Percentiles rank a stretch among this genome's conserved stretches.
Conservation (phyloP, 2,113 vertebrate genomes). For the Thinocorus orbignyianus region DNA sequence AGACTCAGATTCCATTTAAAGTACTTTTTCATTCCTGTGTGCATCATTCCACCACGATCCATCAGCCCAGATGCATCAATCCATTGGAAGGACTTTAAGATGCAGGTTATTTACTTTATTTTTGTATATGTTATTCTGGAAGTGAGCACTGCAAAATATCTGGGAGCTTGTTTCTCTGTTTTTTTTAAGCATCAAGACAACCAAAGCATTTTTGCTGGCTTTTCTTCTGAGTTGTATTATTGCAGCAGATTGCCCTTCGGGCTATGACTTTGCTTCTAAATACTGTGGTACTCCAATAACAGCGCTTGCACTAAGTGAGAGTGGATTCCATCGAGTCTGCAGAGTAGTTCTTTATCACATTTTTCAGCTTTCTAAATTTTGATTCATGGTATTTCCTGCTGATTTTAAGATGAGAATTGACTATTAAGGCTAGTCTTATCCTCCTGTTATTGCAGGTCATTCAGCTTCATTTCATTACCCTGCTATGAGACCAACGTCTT, state of each 20-base stretch:
- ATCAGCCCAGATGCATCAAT: not conserved
- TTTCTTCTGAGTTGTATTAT: not conserved
- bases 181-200: not conserved
- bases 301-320: not conserved
- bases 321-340: not conserved
- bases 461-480: not conserved
- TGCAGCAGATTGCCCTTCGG: not conserved
- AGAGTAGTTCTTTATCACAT: not conserved
- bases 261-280: not conserved
- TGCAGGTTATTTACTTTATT: not conserved
- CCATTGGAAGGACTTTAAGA: not conserved
- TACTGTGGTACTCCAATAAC: not conserved
- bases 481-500: not conserved
- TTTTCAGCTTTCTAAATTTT: not conserved
- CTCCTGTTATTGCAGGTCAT: not conserved
- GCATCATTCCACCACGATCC: not conserved
- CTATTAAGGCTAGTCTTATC: not conserved
- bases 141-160: not conserved
- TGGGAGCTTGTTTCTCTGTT: not conserved
- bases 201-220: not conserved
- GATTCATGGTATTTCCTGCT: not conserved
- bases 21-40: not conserved
- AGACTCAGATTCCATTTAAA: not conserved
- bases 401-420: not conserved
- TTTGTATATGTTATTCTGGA: not conserved